Evolutionary conservation across 2,797 vertebrate genomes (phyloP), one percentile per base, ranked within the genome.

Genomic region (Poecilia wingei): DNA sequence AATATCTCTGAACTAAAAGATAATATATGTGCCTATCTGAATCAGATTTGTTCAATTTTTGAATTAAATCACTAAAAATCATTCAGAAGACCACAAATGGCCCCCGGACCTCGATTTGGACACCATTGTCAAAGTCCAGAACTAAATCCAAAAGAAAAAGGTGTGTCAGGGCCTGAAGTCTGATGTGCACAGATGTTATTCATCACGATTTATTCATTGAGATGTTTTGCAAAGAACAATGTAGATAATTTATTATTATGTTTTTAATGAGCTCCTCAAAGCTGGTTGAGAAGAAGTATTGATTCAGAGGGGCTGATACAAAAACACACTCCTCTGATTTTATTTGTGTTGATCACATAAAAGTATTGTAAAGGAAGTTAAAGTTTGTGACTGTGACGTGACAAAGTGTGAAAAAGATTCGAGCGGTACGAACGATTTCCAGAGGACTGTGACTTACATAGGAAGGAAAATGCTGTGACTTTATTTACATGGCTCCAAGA

Each of bases 401-500:
- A 41, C 1, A 25, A 68, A 68, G 18, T 41, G 20, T 68, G 20
- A 12, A 43, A 66, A 68, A 41, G 20, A 20, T 68, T 68, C 7
- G 41, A 41, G 36, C 0, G 9, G 39, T 25, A n/a, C 6, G 22
- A 45, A 69, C 4, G 2, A n/a, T 45, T 69, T 69, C 43, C 39
- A 25, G 36, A 12, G 66, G 10, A 33, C 2, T 64, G n/a, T 64
- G 41, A 36, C 82, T 69, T 45, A 36, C 57, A 47, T n/a, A 51
- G 20, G 36, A 2, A 76, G 68, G 53, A 78, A 79, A 77, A 80
- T 75, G 57, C 75, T 81, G 76, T 45, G 3, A 68, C 79, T 55
- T 80, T 85, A 89, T 86, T 89, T 87, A 79, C 81, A 79, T 72
- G 82, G 80, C 82, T 75, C 13, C 74, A 49, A 74, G 80, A 88